Conservation (phyloP, 1,140 invertebrate species). For the Akabosia matsudoensis region DNA sequence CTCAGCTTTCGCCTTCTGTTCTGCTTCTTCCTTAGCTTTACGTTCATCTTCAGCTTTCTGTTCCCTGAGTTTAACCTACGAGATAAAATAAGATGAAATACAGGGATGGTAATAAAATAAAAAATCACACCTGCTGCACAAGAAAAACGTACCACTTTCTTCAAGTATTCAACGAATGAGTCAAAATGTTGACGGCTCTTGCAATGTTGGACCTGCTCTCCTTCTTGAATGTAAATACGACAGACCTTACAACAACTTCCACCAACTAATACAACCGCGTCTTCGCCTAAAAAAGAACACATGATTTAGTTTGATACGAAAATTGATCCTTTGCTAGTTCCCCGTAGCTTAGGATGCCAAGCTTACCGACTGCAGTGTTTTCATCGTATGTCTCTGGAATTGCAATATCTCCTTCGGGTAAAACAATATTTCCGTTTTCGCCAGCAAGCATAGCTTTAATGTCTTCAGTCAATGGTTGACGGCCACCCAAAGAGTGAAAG, state of each 20-base stretch:
- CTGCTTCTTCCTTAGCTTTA: constrained; percentile 9
- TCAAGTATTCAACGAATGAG: constrained; percentile 34
- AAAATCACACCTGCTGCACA: background rate
- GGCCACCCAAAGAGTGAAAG: constrained; percentile 29
- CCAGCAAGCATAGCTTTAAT: constrained; percentile 35
- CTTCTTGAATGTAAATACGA: constrained; percentile 32
- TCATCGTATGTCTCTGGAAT: constrained; percentile 33
- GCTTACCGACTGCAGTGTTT: constrained; percentile 31
- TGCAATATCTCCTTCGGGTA: constrained; percentile 30
- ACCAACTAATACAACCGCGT: constrained; percentile 31
- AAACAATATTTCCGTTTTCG: constrained; percentile 19
- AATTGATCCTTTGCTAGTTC: too few species aligned
- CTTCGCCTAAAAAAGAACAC: constrained; percentile 29
- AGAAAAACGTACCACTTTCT: constrained; percentile 28
- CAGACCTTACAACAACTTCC: constrained; percentile 45
- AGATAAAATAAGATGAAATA: too few species aligned
- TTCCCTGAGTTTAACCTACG: constrained; percentile 16
- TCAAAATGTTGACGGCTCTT: constrained; percentile 37
- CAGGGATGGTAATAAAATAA: background rate
- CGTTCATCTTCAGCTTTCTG: constrained; percentile 26
- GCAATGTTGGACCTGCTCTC: constrained; percentile 31
- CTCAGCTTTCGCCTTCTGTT: constrained; percentile 9
- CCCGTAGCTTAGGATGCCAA: too few species aligned
- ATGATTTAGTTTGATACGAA: background rate
- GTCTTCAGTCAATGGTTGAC: constrained; percentile 27